phyloP scores from a whole-genome alignment of 2,797 vertebrate genomes.

The Semaprochilodus insignis region DNA sequence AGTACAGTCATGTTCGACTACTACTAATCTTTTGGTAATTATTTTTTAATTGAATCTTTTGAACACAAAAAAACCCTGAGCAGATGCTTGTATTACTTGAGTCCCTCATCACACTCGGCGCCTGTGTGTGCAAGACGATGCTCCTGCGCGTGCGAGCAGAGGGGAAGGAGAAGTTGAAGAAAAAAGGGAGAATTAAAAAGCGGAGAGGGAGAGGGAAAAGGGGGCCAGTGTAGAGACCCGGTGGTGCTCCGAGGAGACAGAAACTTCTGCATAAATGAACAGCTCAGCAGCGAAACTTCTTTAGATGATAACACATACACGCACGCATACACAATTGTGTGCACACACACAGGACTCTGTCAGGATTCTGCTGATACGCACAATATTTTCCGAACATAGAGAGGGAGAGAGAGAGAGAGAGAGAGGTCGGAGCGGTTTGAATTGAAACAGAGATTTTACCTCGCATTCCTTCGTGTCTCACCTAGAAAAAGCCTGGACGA shows the following conservation, averaged over 20 bases:
- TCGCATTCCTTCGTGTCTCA: constrained; percentile 39
- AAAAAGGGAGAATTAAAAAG: constrained; percentile 43
- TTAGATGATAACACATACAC: constrained; percentile 58
- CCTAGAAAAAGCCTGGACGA: constrained; percentile 49
- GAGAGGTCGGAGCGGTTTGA: constrained; percentile 67
- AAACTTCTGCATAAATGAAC: constrained; percentile 69
- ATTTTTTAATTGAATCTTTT: constrained; percentile 93
- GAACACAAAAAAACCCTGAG: constrained; percentile 87
- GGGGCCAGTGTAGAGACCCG: constrained; percentile 26
- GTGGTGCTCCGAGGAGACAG: constrained; percentile 60
- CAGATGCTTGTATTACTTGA: constrained; percentile 82
- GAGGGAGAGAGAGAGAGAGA: no score
- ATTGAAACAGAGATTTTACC: constrained; percentile 65
- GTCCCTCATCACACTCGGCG: constrained; percentile 71
- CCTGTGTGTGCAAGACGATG: constrained; percentile 75
- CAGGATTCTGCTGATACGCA: constrained; percentile 65
- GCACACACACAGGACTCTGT: constrained; percentile 35
- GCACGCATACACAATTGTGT: constrained; percentile 33
- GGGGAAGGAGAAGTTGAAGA: constrained; percentile 58
- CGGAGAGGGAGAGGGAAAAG: constrained; percentile 27
- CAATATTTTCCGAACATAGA: constrained; percentile 52
- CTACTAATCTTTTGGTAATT: constrained; percentile 90
- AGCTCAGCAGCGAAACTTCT: constrained; percentile 68
- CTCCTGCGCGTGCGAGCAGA: constrained; percentile 50
- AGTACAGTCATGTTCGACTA: constrained; percentile 84